phyloP scores from a whole-genome alignment of 2,113 vertebrate species.

The Rhinolophus sinicus region DNA sequence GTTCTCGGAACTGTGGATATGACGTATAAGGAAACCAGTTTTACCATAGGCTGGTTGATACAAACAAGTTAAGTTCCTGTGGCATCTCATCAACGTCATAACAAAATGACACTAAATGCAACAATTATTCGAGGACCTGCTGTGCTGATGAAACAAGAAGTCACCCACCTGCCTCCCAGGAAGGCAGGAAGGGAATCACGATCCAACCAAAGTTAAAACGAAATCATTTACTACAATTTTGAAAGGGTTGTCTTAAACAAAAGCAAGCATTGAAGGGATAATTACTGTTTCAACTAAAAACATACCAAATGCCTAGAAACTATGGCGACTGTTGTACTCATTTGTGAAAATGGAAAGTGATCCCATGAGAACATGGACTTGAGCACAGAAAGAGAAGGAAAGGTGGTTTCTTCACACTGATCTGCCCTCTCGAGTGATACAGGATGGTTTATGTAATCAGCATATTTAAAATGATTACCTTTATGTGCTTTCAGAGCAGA shows the following conservation, averaged over 20 bases:
- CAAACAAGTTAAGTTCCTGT: not conserved
- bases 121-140: not conserved
- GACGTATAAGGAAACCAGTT: not conserved
- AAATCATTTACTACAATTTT: not conserved
- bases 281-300: not conserved
- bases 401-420: not conserved
- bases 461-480: not conserved
- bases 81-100: not conserved
- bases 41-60: not conserved
- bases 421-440: not conserved
- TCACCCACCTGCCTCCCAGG: not conserved
- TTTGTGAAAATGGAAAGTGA: not conserved
- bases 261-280: constrained; percentile 1
- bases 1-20: not conserved
- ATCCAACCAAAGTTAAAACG: not conserved
- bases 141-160: not conserved
- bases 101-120: not conserved
- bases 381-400: not conserved
- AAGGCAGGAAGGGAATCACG: not conserved
- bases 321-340: not conserved
- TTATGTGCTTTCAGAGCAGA: not conserved
- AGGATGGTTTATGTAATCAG: not conserved
- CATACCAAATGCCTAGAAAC: not conserved
- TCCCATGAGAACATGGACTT: not conserved
- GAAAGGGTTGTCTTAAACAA: not conserved